Evolutionary conservation across 2,113 vertebrate species (phyloP), one percentile per base, ranked within the genome.

Genomic region (Pseudolaguvia tuberculata): DNA sequence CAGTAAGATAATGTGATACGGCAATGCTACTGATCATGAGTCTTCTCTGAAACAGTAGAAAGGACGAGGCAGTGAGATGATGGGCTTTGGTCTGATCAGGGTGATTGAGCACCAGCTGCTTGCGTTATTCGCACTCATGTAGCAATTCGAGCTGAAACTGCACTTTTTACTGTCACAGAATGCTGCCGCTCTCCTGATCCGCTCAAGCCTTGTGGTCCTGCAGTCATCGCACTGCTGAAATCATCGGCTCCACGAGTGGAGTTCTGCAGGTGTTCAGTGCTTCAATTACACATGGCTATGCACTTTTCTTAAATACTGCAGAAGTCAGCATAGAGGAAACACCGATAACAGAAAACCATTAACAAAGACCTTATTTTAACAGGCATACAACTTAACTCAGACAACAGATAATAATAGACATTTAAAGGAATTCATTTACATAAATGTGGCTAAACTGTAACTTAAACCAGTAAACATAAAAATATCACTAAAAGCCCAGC

Each of bases 271-370:
- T 86, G 88, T 88, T 89, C 85, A 84, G 66, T 56, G 67, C 71
- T 87, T 89, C 86, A 85, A 89, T 91, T 89, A 91, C 90, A 89
- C 87, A 89, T 85, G 85, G 88, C 83, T 88, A 84, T 86, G 84
- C 85, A 82, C 80, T 84, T 82, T 85, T 86, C 6, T 42, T 6
- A 92, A 90, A 88, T 86, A 87, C 85, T 88, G 81, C 85, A 85
- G 87, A 88, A 87, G 84, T 84, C 83, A 48, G 47, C 42, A 56
- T 20, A 52, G 23, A 52, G 27, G 58, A 47, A 53, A 0, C 51
- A 63, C 45, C 27, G 9, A 17, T 15, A 31, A 29, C 55, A 14
- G 20, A 70, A 39, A 12, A 9, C 29, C 52, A 47, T 50, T 9
- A 29, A 57, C 25, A 42, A 42, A 48, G 45, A 48, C 6, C 7